Evolutionary conservation across 1,140 invertebrate genomes (phyloP).

Genomic region (Cotesia vestalis): DNA sequence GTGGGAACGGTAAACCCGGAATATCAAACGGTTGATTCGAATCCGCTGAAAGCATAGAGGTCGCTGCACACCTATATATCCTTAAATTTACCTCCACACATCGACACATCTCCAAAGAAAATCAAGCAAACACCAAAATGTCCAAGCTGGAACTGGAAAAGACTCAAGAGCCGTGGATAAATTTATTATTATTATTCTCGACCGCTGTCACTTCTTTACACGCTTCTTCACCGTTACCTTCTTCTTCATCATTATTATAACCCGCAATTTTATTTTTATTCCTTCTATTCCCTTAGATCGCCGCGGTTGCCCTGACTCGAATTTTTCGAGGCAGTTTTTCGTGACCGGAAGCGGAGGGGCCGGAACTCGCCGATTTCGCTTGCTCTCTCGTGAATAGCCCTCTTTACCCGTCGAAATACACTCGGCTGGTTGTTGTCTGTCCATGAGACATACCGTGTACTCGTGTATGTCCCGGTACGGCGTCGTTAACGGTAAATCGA

Average conservation of each 20-base stretch:
- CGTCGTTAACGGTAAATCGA: conserved; percentile 33
- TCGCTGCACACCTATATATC: conserved; percentile 7
- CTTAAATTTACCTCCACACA: too few relatives aligned
- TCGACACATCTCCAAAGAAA: too few relatives aligned
- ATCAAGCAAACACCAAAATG: too few relatives aligned
- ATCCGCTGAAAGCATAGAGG: conserved; percentile 8
- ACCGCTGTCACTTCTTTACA: conserved; percentile 19
- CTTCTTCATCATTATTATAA: background rate
- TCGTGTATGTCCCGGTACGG: background rate
- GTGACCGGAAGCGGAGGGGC: conserved; percentile 63
- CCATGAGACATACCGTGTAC: background rate
- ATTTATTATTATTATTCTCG: conserved; percentile 36
- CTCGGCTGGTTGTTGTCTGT: background rate
- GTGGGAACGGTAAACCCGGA: conserved; percentile 31
- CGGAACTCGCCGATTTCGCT: conserved; percentile 56
- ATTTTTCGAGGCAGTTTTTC: conserved; percentile 38
- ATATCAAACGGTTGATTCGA: conserved; percentile 23
- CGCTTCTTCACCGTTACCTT: background rate
- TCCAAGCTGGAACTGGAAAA: too few relatives aligned
- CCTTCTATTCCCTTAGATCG: background rate
- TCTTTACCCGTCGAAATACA: background rate
- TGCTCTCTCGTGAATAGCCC: conserved; percentile 27
- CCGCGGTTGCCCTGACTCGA: background rate
- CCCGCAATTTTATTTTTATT: conserved; percentile 4
- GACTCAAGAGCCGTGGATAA: background rate